These are phyloP conservation scores for Phycodurus eques DNA, from an alignment of 2,113 vertebrate genomes.

Conservation along the genomic window DNA sequence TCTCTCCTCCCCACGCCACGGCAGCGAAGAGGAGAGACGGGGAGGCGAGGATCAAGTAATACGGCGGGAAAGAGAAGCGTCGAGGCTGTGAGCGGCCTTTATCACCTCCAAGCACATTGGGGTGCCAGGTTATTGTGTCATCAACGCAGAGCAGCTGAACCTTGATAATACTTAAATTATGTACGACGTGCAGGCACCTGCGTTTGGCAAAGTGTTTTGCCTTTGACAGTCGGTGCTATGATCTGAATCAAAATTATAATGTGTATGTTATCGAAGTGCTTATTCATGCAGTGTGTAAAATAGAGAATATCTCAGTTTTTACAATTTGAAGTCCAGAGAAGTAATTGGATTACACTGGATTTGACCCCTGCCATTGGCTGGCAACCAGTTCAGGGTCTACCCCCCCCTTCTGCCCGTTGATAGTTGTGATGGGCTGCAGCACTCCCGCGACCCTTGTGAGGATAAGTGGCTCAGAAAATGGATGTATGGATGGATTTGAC, in stretches of 20 bases:
- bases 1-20: constrained; percentile 21
- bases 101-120: constrained; percentile 8
- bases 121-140: constrained; percentile 9
- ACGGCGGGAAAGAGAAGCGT: not conserved
- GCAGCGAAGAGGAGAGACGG: not conserved
- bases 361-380: not conserved
- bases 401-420: no score
- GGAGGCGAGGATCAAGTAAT: constrained; percentile 1
- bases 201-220: not conserved
- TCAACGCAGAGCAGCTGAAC: constrained; percentile 2
- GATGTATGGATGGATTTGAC: not conserved
- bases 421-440: no score
- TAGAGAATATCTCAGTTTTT: not conserved
- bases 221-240: not conserved
- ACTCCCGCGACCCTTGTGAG: no score
- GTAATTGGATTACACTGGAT: not conserved
- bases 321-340: not conserved
- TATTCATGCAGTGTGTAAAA: not conserved
- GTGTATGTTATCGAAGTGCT: not conserved
- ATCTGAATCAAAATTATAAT: not conserved
- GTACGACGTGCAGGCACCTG: constrained; percentile 2
- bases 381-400: no score
- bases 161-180: constrained; percentile 9
- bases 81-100: not conserved
- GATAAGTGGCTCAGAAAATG: no score